A percentile compares a stretch with the other conserved stretches of the same genome.
phyloP scores from a whole-genome alignment of 2,113 vertebrate species.

The Orthonyx spaldingii region DNA sequence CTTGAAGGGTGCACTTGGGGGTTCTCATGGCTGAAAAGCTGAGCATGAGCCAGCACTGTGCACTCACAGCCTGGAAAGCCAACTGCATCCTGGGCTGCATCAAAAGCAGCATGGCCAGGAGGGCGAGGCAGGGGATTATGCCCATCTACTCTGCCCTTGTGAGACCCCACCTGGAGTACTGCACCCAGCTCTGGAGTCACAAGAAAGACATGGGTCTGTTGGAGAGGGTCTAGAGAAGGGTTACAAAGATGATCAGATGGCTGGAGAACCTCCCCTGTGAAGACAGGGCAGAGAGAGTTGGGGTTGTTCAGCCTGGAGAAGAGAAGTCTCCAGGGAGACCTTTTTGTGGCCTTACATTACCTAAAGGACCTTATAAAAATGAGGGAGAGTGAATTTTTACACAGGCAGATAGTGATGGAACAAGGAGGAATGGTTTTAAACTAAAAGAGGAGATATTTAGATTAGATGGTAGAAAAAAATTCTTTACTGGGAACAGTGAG shows the following conservation, averaged over 20 bases:
- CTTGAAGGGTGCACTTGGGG: neutral
- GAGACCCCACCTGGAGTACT: neutral
- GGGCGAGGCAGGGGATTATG: neutral
- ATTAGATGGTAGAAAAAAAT: neutral
- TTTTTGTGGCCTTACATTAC: neutral
- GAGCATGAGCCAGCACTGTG: neutral
- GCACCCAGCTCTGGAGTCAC: neutral
- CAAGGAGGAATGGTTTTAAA: neutral
- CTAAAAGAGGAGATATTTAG: neutral
- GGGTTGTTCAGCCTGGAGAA: neutral
- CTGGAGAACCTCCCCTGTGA: neutral
- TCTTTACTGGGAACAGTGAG: neutral
- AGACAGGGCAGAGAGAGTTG: no score
- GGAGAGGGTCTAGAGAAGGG: neutral
- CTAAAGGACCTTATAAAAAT: neutral
- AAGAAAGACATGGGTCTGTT: neutral
- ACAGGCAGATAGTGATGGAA: neutral
- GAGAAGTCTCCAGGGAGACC: neutral
- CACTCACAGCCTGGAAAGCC: neutral
- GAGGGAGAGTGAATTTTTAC: neutral
- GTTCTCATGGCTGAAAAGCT: neutral
- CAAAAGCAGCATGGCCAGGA: neutral
- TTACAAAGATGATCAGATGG: neutral
- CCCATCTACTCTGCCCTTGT: neutral
- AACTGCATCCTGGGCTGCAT: neutral